Percentiles rank a stretch among this genome's conserved stretches.
Conservation (phyloP, 2,797 vertebrate species). For the Adrianichthys oophorus region DNA sequence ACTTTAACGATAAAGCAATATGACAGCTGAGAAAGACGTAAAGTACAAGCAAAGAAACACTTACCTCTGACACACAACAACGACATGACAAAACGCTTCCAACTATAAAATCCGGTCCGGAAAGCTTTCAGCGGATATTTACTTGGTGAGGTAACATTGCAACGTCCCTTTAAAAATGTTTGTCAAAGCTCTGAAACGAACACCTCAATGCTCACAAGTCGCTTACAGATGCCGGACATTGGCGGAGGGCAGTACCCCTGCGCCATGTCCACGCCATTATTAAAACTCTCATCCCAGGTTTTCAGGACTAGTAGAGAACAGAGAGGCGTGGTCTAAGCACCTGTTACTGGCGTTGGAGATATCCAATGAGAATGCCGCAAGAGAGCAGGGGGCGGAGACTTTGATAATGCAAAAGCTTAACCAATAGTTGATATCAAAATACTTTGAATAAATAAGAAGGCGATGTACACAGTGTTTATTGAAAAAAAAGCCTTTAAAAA, state of each 20-base stretch:
- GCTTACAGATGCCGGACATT: conserved; percentile 11
- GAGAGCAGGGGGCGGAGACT: conserved; percentile 26
- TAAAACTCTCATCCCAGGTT: conserved; percentile 53
- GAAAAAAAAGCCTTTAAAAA: too few species aligned
- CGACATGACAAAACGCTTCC: conserved; percentile 75
- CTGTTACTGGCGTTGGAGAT: conserved; percentile 49
- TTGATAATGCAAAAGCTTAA: fast-evolving
- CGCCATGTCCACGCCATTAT: conserved; percentile 61
- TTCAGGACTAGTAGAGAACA: conserved; percentile 16
- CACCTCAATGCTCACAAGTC: conserved; percentile 20
- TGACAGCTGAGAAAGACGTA: not conserved
- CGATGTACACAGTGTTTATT: conserved; percentile 16
- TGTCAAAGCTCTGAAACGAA: not conserved
- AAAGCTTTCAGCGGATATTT: conserved; percentile 46
- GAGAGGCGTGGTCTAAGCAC: conserved; percentile 35
- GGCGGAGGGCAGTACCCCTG: conserved; percentile 46
- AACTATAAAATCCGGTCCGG: conserved; percentile 32
- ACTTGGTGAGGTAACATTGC: conserved; percentile 45
- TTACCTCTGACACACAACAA: conserved; percentile 81
- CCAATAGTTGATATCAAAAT: conserved; percentile 50
- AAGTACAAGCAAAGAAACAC: conserved; percentile 11
- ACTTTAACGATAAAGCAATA: too few species aligned
- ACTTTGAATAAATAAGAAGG: conserved; percentile 43
- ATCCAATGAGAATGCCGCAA: conserved; percentile 40
- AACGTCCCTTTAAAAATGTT: conserved; percentile 12